Evolutionary conservation across 2,797 vertebrate genomes (phyloP), one percentile per base, ranked within the genome.

Genomic region (Hemibagrus guttatus): DNA sequence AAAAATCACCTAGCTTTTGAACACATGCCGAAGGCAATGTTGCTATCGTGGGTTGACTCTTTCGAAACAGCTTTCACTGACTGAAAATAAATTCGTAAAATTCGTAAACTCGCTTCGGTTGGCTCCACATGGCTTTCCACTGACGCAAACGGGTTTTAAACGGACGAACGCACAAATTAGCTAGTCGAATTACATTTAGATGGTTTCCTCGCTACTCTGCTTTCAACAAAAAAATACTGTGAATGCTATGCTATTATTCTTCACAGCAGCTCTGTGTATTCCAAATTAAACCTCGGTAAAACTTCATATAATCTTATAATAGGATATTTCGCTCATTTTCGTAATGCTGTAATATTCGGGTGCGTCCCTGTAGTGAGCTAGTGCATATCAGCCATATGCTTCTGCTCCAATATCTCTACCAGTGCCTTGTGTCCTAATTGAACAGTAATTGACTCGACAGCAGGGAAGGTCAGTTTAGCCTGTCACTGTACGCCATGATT

Each of bases 391-490:
- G 84, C 84, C 84, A 88, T 85, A 52, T 89, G 85, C 86, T 81
- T 64, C 80, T 75, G 71, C 81, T 69, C 61, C 17, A n/a, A 75
- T 56, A 76, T 52, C 66, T 75, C 17, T 28, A 68, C 12, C 86
- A 86, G 88, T 84, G 85, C 23, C 72, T 64, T 66, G 56, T 63
- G 81, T 84, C 88, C 88, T 91, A 89, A 91, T 90, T 90, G 90
- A 89, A 91, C 89, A 85, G 81, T 89, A 90, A 91, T 90, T 91
- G 89, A 90, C 89, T 90, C 75, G 72, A 87, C 90, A 90, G 89
- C 88, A 88, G 90, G 86, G 85, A 87, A 90, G 89, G 90, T 91
- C 90, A 91, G 86, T 82, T 89, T 87, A 85, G 86, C 81, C 85
- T 90, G 85, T 90, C 88, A 85, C 74, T 16, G 71, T 84, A 83